Evolutionary conservation across 2,113 vertebrate genomes (phyloP).

Genomic region (Petaurus breviceps): DNA sequence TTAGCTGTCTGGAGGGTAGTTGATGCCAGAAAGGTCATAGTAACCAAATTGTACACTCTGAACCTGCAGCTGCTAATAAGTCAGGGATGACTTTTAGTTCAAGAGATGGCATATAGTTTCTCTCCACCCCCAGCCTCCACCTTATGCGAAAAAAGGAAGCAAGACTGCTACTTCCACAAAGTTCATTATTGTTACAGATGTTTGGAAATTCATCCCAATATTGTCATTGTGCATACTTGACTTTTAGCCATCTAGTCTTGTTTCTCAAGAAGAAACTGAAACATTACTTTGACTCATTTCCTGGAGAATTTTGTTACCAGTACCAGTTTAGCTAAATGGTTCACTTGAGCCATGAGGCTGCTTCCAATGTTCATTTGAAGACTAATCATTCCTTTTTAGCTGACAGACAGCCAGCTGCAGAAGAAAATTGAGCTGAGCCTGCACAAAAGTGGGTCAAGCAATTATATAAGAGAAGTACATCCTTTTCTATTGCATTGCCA

Average conservation of each 20-base stretch:
- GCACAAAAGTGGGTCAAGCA: background rate
- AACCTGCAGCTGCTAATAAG: conserved; percentile 45
- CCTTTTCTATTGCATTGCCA: background rate
- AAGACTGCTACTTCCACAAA: background rate
- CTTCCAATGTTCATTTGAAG: background rate
- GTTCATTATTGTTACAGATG: background rate
- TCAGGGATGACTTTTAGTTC: background rate
- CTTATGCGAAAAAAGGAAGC: background rate
- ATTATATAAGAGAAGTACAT: background rate
- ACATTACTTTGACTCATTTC: background rate
- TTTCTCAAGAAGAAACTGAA: conserved; percentile 31
- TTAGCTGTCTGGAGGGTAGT: conserved; percentile 17
- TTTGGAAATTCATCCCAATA: background rate
- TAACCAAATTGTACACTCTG: conserved; percentile 39
- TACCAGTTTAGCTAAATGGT: background rate
- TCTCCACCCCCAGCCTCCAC: background rate
- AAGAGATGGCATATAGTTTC: conserved; percentile 17
- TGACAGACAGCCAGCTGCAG: background rate
- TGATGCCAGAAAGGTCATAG: conserved; percentile 27
- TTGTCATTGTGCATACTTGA: conserved; percentile 28
- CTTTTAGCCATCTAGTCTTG: background rate
- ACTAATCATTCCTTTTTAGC: background rate
- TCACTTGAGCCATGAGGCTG: background rate
- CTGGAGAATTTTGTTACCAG: background rate
- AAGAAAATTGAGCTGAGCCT: background rate